Conservation (phyloP, 2,888 invertebrate species). For the Clanis bilineata region DNA sequence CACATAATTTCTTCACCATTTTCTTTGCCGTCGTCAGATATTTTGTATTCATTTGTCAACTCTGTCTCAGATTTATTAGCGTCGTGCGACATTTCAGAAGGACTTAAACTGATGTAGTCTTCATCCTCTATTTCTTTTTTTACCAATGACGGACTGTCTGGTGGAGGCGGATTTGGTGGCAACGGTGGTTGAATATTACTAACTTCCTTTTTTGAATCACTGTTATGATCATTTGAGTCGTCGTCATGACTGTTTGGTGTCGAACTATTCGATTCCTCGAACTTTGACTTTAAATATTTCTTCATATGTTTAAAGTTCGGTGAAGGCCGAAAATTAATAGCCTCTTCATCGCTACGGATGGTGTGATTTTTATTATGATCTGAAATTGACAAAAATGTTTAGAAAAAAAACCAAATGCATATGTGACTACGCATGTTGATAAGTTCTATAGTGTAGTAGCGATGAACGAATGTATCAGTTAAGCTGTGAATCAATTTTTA, state of each 20-base stretch:
- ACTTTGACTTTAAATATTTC: conserved; percentile 54
- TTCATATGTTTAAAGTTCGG: conserved; percentile 66
- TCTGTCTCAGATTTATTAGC: conserved; percentile 14
- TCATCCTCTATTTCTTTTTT: conserved; percentile 47
- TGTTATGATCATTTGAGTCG: not conserved
- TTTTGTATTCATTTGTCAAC: conserved; percentile 16
- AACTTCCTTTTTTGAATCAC: conserved; percentile 6
- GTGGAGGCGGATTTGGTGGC: conserved; percentile 51
- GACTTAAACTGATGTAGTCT: not conserved
- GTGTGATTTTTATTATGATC: not conserved
- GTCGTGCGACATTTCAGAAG: conserved; percentile 14
- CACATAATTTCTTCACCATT: conserved; percentile 42
- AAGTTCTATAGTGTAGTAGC: too few species aligned
- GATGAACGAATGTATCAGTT: too few species aligned
- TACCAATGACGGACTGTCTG: conserved; percentile 35
- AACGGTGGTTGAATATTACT: conserved; percentile 46
- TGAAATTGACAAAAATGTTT: not conserved
- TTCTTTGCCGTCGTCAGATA: not conserved
- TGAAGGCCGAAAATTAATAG: conserved; percentile 54
- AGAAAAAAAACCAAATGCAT: not conserved
- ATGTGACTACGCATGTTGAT: too few species aligned
- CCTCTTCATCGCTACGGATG: conserved; percentile 40
- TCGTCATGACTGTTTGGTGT: not conserved
- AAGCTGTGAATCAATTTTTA: too few species aligned
- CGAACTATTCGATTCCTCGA: conserved; percentile 1